Conservation (phyloP, 2,888 invertebrate genomes). For the Epinotia bilunana region DNA sequence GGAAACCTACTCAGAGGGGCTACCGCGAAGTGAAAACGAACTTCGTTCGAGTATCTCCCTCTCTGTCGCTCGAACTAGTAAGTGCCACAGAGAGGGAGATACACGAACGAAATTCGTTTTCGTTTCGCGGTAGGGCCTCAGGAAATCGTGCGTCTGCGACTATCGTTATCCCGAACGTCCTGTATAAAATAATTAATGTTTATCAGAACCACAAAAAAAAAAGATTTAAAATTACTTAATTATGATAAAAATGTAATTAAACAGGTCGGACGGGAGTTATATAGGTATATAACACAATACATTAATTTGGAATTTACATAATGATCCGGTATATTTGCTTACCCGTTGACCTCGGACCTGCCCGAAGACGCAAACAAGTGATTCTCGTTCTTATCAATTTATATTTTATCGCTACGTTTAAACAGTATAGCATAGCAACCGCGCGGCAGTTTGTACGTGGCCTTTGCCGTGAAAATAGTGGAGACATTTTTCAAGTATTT, state of each 20-base stretch:
- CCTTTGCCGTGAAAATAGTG: constrained; percentile 29
- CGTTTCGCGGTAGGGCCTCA: too few relatives aligned
- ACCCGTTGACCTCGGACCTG: constrained; percentile 61
- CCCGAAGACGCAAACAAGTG: constrained; percentile 55
- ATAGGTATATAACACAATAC: neutral
- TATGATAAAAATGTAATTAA: neutral
- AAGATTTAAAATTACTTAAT: neutral
- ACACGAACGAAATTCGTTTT: too few relatives aligned
- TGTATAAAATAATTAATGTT: too few relatives aligned
- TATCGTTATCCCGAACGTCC: too few relatives aligned
- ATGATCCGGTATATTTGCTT: constrained; percentile 37
- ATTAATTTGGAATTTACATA: constrained; percentile 37
- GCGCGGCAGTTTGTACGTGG: constrained; percentile 15
- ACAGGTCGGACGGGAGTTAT: neutral
- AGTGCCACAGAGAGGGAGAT: too few relatives aligned
- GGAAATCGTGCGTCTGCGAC: too few relatives aligned
- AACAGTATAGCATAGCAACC: constrained; percentile 30
- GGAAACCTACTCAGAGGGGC: too few relatives aligned
- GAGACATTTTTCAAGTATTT: constrained; percentile 12
- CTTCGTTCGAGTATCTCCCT: too few relatives aligned
- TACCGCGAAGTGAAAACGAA: too few relatives aligned
- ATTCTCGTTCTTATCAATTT: constrained; percentile 57
- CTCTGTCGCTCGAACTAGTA: too few relatives aligned
- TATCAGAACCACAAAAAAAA: neutral
- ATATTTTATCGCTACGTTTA: constrained; percentile 46